Conservation (phyloP, 2,888 invertebrate species). For the Rhamphomyia laevipes region DNA sequence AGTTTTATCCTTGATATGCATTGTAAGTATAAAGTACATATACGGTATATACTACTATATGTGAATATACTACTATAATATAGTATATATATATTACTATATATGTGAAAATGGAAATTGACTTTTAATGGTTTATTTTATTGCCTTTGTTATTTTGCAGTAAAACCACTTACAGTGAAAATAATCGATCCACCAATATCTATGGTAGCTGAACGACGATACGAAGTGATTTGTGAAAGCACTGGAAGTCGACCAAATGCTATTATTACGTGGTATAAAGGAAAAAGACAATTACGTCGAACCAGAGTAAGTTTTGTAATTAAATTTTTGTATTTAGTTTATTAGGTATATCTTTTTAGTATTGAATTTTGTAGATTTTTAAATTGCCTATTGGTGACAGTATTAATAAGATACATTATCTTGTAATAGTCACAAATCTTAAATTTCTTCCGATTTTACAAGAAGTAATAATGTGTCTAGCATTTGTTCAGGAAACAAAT, state of each 20-base stretch:
- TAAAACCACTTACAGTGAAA: conserved; percentile 69
- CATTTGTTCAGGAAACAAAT: too few relatives aligned
- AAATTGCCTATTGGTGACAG: too few relatives aligned
- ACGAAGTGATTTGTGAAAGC: conserved; percentile 73
- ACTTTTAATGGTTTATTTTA: not conserved
- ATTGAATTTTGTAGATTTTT: too few relatives aligned
- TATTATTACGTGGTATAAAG: conserved; percentile 81
- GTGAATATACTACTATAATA: too few relatives aligned
- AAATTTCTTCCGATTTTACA: too few relatives aligned
- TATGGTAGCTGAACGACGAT: conserved; percentile 69
- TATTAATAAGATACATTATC: too few relatives aligned
- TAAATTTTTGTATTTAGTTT: too few relatives aligned
- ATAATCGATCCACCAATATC: conserved; percentile 58
- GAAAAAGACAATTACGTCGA: conserved; percentile 66
- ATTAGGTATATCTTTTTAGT: too few relatives aligned
- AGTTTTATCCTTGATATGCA: conserved; percentile 66
- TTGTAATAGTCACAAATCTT: too few relatives aligned
- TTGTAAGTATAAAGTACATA: conserved; percentile 48
- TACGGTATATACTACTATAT: too few relatives aligned
- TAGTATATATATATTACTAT: too few relatives aligned
- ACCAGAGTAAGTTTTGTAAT: conserved; percentile 49
- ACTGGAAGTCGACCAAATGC: conserved; percentile 78
- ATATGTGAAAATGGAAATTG: not conserved
- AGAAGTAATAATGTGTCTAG: too few relatives aligned
- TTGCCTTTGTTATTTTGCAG: conserved; percentile 36